These are phyloP conservation scores for Andrena bucephala DNA, from an alignment of 2,888 invertebrate genomes.

Conservation along the genomic window DNA sequence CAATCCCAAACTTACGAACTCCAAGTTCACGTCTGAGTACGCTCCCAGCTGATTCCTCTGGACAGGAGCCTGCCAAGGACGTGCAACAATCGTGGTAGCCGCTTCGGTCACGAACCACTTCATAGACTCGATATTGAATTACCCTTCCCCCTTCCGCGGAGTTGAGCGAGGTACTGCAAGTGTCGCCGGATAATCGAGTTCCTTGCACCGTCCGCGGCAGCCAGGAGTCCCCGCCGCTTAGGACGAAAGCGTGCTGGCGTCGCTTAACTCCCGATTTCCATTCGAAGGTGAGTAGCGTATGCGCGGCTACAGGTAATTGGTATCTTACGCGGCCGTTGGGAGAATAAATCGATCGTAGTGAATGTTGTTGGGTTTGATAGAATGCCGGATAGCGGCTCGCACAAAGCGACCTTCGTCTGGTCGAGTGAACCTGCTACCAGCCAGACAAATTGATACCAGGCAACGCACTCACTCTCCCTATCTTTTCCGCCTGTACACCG, in stretches of 20 bases:
- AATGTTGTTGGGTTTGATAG: constrained; percentile 80
- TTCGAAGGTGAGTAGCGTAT: constrained; percentile 58
- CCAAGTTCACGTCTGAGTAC: too few species aligned
- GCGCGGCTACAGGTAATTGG: constrained; percentile 74
- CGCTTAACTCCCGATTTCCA: constrained; percentile 66
- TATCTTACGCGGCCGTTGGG: constrained; percentile 73
- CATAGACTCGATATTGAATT: too few species aligned
- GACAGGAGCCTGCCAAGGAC: too few species aligned
- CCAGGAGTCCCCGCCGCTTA: constrained; percentile 13
- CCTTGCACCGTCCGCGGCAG: background rate
- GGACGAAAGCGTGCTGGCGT: constrained; percentile 16
- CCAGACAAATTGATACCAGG: constrained; percentile 83
- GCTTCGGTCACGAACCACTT: too few species aligned
- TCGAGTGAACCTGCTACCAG: constrained; percentile 78
- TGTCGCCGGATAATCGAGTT: constrained; percentile 26
- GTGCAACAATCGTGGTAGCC: too few species aligned
- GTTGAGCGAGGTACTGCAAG: background rate
- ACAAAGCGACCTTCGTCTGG: constrained; percentile 82
- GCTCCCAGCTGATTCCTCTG: too few species aligned
- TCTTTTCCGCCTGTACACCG: constrained; percentile 67
- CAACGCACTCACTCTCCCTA: constrained; percentile 81
- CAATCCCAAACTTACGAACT: too few species aligned
- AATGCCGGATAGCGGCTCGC: constrained; percentile 82
- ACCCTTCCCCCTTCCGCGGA: too few species aligned
- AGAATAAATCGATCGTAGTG: constrained; percentile 78